Evolutionary conservation across 2,113 vertebrate genomes (phyloP).

Genomic region (Gymnarchus niloticus): DNA sequence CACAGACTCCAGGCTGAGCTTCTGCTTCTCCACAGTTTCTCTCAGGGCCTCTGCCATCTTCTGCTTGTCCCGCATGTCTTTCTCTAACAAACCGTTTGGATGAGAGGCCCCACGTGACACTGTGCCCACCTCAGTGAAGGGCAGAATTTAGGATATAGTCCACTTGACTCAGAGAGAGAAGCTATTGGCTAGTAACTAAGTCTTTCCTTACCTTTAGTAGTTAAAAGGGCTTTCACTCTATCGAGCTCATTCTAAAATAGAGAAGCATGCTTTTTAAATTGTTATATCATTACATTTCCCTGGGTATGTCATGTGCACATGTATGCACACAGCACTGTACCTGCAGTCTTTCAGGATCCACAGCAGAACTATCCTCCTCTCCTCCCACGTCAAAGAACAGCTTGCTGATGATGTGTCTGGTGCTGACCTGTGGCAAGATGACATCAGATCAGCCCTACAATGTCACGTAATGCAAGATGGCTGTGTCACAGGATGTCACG

Average conservation of each 20-base stretch:
- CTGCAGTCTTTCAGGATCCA: slow-evolving; percentile 82
- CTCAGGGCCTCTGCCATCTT: slow-evolving; percentile 70
- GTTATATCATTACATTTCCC: background rate
- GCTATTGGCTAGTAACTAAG: background rate
- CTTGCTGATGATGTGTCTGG: slow-evolving; percentile 81
- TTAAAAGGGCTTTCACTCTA: slow-evolving; percentile 70
- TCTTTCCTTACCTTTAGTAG: slow-evolving; percentile 69
- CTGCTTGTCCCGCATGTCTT: slow-evolving; percentile 75
- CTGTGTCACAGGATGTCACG: background rate
- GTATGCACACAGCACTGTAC: slow-evolving; percentile 49
- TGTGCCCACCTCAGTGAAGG: background rate
- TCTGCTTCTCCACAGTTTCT: slow-evolving; percentile 75
- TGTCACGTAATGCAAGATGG: background rate
- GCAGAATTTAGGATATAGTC: background rate
- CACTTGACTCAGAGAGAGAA: background rate
- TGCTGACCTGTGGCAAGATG: slow-evolving; percentile 69
- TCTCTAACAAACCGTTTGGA: slow-evolving; percentile 32
- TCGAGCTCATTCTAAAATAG: slow-evolving; percentile 83
- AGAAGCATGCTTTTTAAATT: background rate
- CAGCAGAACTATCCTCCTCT: slow-evolving; percentile 60
- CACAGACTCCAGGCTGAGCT: slow-evolving; percentile 69
- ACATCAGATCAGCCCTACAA: background rate
- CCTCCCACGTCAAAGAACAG: slow-evolving; percentile 81
- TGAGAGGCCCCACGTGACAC: background rate
- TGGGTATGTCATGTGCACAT: background rate